Evolutionary conservation across 2,888 invertebrate species (phyloP), one percentile per base, ranked within the genome.

Genomic region (Incurvaria masculella): DNA sequence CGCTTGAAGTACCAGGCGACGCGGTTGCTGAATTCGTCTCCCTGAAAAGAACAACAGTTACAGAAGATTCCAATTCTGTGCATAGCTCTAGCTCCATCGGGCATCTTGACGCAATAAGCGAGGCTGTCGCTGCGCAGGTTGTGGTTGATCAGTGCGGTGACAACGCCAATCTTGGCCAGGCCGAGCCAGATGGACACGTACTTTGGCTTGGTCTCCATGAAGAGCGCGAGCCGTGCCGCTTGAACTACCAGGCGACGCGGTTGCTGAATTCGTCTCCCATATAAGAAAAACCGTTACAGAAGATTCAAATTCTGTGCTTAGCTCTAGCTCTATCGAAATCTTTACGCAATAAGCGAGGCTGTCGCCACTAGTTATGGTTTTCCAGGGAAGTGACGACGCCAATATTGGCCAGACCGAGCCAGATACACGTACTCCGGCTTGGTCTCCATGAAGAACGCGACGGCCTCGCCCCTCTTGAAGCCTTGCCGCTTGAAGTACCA

Each of bases 181-280:
- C 96, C 97, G 4, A 98, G 73, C 97, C 97, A 97, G 1, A 90
- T 78, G 56, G 88, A 89, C 0, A 92, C 84, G 64, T 89, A 96
- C 65, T 97, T 93, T 0, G 92, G 89, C 20, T 90, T 81, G 26
- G 91, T 93, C 64, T 97, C 96, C 89, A 96, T 88, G 53, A 94
- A 81, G 14, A 98, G 68, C 0, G 94, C 92, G 10, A 97, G 0
- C 81, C 81, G 52, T 75, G 74, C 1, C 72, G 63, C 49, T 79
- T 80, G 56, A 83, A 84, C 59, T 80, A 83, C 56, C 79, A 69
- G 0, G 81, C 82, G 21, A 84, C 68, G 42, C 78, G 74, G 56
- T 82, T 83, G 56, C 83, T 83, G 42, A 81, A 71, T 45, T 81
- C 80, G 39, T 87, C 81, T 1, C 83, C 79, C 83, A 83, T 16